Base-by-base conservation (phyloP, 2,888 invertebrate genomes). In the Hartigia nigra region DNA sequence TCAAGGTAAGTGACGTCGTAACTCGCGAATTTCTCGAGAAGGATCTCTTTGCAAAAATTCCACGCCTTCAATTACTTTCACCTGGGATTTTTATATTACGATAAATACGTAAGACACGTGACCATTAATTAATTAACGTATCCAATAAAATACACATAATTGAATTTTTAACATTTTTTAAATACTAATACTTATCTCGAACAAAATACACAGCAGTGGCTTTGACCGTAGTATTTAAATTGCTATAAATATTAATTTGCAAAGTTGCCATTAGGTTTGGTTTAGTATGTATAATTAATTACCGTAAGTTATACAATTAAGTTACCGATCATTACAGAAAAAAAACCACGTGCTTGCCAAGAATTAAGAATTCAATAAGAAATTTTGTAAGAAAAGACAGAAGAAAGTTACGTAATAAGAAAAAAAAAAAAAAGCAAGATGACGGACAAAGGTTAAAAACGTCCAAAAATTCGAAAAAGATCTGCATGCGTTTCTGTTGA, bases 1-100 rank as follows among this genome's bases (percentile, higher is more conserved):
- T 86, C 86, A 87, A 87, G 87, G 87, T 84, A 81, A 77, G 31
- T 36, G 34, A 36, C 35, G 31, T 31, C 75, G 31, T 72, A 31
- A 72, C 72, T 31, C 23, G 34, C 72, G 9, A 31, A 31, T 72
- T 34, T 34, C 31, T 23, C 23, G 23, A 23, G 23, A 23, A 55
- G 23, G 55, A 55, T 55, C 55, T 14, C 23, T 55, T 2, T 23
- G 55, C 1, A 2, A 23, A 23, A 55, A 14, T 55, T 9, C 14
- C 23, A 55, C 9, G 5, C 55, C 23, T 55, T 23, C 23, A 55
- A 55, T 23, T 55, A 14, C 5, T 23, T 23, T 55, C 55, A 23
- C 23, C 5, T 1, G 14, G 23, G 23, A 9, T 39, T 23, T 39
- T 23, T 4, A 39, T 39, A 39, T 23, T 9, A 23, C 5, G 2